Evolutionary conservation across 2,797 vertebrate species (phyloP).

Genomic region (Accipiter minullus): DNA sequence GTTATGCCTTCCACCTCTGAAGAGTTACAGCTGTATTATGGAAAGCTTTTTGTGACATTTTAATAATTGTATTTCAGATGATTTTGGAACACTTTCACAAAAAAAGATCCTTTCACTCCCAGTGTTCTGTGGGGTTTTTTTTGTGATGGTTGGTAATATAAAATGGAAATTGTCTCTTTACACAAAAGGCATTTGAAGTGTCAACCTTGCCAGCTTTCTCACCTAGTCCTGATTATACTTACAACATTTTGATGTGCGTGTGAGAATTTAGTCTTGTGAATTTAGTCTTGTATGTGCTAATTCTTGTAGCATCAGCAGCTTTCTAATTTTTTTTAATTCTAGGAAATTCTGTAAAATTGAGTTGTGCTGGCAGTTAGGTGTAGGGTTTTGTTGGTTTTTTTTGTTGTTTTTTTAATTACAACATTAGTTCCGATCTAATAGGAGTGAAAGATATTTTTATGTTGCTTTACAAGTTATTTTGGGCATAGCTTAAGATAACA

Average conservation of each 20-base stretch:
- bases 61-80: neutral
- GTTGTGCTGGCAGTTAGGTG: neutral
- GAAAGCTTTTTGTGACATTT: neutral
- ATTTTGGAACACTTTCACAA: neutral
- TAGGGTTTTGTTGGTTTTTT: neutral
- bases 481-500: neutral
- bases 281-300: neutral
- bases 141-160: neutral
- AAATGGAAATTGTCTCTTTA: neutral
- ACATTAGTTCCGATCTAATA: neutral
- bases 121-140: neutral
- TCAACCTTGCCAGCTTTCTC: neutral
- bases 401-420: neutral
- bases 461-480: neutral
- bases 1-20: neutral
- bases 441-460: neutral
- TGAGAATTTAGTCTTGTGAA: neutral
- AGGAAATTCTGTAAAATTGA: neutral
- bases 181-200: neutral
- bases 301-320: neutral
- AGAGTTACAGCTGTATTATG: neutral
- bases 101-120: neutral
- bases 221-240: neutral
- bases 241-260: rapidly evolving
- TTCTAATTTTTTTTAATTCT: neutral